Percentiles rank a stretch among this genome's conserved stretches.
These are phyloP conservation scores for Glyptemys insculpta DNA, from an alignment of 2,797 vertebrate genomes.

Conservation along the genomic window DNA sequence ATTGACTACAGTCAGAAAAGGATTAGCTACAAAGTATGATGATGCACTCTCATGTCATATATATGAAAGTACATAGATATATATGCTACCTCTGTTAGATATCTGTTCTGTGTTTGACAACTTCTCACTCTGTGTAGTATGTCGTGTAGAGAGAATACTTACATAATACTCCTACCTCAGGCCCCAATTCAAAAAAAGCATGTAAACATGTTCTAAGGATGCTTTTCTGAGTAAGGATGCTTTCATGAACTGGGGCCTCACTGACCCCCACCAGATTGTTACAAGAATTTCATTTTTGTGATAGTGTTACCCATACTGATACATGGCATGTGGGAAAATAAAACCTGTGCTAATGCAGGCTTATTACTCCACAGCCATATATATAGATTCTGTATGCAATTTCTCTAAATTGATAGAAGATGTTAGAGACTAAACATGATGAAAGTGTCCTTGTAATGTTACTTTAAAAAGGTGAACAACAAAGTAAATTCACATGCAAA, in stretches of 20 bases:
- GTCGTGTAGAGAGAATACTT: background rate
- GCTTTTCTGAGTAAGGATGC: background rate
- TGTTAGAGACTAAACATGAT: constrained; percentile 3
- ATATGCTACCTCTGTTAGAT: background rate
- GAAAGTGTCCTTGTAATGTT: constrained; percentile 36
- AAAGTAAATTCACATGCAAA: constrained; percentile 50
- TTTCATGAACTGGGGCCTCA: background rate
- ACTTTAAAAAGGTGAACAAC: constrained; percentile 58
- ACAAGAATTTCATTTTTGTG: background rate
- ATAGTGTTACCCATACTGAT: background rate
- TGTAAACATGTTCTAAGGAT: constrained; percentile 15
- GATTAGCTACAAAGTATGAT: background rate
- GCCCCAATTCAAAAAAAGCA: constrained; percentile 19
- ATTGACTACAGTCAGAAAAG: background rate
- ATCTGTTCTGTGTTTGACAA: background rate
- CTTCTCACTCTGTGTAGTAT: background rate
- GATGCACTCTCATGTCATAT: background rate
- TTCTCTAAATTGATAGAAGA: constrained; percentile 57
- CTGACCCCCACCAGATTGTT: constrained; percentile 19
- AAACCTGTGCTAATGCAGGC: constrained; percentile 8
- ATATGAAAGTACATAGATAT: background rate
- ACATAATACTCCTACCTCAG: background rate
- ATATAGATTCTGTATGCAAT: background rate
- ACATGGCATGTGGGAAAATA: background rate
- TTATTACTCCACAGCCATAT: constrained; percentile 45